These are phyloP conservation scores for Odocoileus virginianus DNA, from an alignment of 2,113 vertebrate species.

Conservation along the genomic window DNA sequence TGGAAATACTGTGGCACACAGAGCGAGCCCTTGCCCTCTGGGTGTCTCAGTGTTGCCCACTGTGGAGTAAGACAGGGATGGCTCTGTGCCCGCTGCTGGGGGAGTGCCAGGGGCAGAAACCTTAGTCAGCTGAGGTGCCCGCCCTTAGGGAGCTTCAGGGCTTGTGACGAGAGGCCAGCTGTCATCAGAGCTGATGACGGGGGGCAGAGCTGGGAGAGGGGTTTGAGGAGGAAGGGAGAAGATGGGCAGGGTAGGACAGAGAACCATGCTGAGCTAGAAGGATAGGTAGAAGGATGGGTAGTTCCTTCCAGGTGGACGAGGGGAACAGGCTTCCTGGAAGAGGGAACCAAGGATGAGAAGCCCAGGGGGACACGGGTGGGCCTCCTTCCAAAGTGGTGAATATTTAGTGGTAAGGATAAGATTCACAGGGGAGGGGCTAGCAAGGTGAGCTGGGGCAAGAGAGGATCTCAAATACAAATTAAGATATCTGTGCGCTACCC, in stretches of 20 bases:
- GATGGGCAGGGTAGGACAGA: not conserved
- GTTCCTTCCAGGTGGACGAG: not conserved
- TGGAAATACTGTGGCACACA: not conserved
- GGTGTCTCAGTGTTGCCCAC: not conserved
- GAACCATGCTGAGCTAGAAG: not conserved
- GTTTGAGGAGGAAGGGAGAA: not conserved
- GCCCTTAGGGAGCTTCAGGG: not conserved
- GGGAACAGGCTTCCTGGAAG: not conserved
- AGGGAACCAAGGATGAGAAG: not conserved
- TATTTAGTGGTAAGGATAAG: not conserved
- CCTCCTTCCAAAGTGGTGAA: fast-evolving
- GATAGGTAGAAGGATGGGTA: not conserved
- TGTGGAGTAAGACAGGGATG: not conserved
- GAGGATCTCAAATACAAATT: not conserved
- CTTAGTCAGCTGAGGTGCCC: not conserved
- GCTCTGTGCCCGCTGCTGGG: not conserved
- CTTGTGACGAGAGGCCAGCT: not conserved
- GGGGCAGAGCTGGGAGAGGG: no score
- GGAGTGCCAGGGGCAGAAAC: not conserved
- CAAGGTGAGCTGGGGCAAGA: not conserved
- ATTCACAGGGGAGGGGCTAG: not conserved
- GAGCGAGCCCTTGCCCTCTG: not conserved
- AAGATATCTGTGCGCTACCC: not conserved
- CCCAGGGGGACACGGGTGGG: not conserved
- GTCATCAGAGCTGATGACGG: not conserved